These are phyloP conservation scores for Alcis repandata DNA, from an alignment of 2,888 invertebrate genomes.

Conservation along the genomic window DNA sequence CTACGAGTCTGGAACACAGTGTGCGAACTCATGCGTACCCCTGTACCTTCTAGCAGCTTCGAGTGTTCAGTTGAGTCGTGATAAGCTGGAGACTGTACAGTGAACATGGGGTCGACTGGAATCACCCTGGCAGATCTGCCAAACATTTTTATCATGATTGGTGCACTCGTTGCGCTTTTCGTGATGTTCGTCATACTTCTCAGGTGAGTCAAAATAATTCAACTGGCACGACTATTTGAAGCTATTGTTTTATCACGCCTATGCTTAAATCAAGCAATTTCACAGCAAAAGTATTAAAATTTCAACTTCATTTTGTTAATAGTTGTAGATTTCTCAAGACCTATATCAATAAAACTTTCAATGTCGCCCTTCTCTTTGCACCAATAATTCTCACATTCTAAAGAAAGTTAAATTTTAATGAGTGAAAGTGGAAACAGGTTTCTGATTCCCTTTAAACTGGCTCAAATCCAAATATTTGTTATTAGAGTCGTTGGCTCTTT, in stretches of 20 bases:
- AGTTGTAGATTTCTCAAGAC: neutral
- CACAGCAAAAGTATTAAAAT: constrained; percentile 2
- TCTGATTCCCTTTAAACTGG: neutral
- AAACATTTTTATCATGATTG: constrained; percentile 91
- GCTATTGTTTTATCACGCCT: neutral
- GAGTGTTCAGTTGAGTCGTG: constrained; percentile 62
- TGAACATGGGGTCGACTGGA: constrained; percentile 77
- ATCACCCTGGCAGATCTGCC: constrained; percentile 91
- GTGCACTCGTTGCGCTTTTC: constrained; percentile 90
- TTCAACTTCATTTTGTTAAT: neutral
- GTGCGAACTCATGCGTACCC: constrained; percentile 68
- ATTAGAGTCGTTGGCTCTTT: neutral
- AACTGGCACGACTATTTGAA: neutral
- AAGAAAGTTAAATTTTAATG: constrained; percentile 16
- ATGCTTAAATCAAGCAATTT: neutral
- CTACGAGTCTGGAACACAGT: constrained; percentile 58
- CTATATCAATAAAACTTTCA: constrained; percentile 13
- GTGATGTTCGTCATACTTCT: constrained; percentile 91
- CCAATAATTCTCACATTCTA: constrained; percentile 3
- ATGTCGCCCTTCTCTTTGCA: constrained; percentile 11
- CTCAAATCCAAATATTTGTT: neutral
- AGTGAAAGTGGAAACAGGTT: constrained; percentile 24
- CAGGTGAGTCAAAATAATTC: constrained; percentile 84
- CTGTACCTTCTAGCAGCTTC: constrained; percentile 51
- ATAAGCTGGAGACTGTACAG: constrained; percentile 41